Conservation (phyloP, 2,888 invertebrate genomes). For the Phaonia tiefii region DNA sequence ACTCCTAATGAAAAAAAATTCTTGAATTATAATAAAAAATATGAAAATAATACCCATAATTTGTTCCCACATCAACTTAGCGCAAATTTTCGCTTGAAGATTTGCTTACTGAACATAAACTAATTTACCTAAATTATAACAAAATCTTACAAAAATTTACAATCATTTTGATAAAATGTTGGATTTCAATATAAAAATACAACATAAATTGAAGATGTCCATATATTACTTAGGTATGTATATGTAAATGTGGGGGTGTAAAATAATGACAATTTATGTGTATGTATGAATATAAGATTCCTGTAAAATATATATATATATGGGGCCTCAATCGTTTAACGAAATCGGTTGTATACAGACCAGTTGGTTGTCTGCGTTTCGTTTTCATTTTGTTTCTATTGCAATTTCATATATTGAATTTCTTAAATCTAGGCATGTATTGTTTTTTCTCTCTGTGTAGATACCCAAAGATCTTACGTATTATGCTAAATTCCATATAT, state of each 20-base stretch:
- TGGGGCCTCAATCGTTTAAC: conserved; percentile 33
- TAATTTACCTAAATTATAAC: conserved; percentile 49
- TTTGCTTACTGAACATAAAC: neutral
- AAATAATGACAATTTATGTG: neutral
- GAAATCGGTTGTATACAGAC: conserved; percentile 27
- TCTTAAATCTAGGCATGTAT: conserved; percentile 37
- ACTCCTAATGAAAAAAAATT: conserved; percentile 9
- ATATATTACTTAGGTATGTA: conserved; percentile 1
- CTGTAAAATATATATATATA: conserved; percentile 36
- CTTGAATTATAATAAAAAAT: neutral
- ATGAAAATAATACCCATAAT: conserved; percentile 60
- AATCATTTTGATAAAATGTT: neutral
- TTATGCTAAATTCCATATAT: conserved; percentile 50
- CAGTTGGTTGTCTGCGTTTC: conserved; percentile 13
- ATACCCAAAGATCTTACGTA: conserved; percentile 59
- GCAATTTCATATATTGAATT: neutral
- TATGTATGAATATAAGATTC: conserved; percentile 24
- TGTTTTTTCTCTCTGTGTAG: conserved; percentile 17
- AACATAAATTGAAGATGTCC: conserved; percentile 21
- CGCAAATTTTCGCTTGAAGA: neutral
- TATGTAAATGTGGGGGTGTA: neutral
- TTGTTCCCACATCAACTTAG: conserved; percentile 57
- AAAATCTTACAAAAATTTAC: conserved; percentile 34
- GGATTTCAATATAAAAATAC: conserved; percentile 24
- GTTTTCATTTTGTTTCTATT: conserved; percentile 36